Base-by-base conservation (phyloP, 2,113 vertebrate species). In the Myiagra hebetior region DNA sequence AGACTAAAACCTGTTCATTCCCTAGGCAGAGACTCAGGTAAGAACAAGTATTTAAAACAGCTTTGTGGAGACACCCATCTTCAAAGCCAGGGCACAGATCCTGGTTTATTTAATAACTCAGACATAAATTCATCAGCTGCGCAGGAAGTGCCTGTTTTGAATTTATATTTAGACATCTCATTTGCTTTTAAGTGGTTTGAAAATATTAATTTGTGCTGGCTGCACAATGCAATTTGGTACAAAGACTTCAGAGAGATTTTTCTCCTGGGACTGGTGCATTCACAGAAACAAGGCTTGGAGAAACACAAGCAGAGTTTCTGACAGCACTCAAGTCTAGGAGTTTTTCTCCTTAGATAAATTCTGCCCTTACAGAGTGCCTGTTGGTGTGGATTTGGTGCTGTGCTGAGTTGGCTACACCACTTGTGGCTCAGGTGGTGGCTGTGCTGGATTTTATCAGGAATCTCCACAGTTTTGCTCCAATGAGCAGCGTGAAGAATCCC, bases 181-280 rank as follows among this genome's bases (percentile, higher is more conserved):
- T 28, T 85, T 83, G 42, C 37, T 75, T 67, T 31, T 76, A 41
- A 85, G 57, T 59, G 31, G 47, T 42, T 79, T 72, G 57, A 67
- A 93, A 83, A 69, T 46, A 67, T 17, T 85, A 47, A 53, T 92
- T 88, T 81, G 30, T 72, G 35, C 42, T 72, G 64, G 47, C 35
- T 89, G 39, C 47, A 81, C 44, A 60, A 44, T 15, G 19, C 22
- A 53, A 26, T 76, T 80, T 80, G 67, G 20, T 56, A 52, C 44
- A 41, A 86, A 86, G 65, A 7, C 33, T 74, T 78, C 2, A 1
- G 52, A 1, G 47, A 72, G 52, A 7, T 91, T 70, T 70, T 78
- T 52, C 47, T 87, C 9, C 60, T 52, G 73, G n/a, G 90, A 77
- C 23, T 42, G 10, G 23, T 24, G 15, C 37, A 55, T 20, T 81